Conservation (phyloP, 1,140 invertebrate genomes). For the Ceratoteleas bidentatus region DNA sequence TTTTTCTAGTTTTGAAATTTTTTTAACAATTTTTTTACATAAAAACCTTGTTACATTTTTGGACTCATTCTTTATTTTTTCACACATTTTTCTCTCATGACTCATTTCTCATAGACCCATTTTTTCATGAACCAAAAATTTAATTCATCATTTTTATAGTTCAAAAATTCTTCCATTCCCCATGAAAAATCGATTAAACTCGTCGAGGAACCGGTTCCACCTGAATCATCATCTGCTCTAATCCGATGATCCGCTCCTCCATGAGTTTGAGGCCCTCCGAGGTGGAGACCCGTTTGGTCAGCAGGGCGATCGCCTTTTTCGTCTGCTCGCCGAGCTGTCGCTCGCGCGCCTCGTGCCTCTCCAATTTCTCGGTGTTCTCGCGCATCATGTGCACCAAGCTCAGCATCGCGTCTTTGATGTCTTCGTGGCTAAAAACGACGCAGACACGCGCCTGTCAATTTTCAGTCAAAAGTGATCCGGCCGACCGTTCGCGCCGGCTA, state of each 20-base stretch:
- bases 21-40: too few species aligned
- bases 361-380: constrained; percentile 90
- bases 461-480: background rate
- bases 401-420: constrained; percentile 90
- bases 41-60: too few species aligned
- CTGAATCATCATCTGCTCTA: constrained; percentile 82
- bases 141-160: too few species aligned
- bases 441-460: constrained; percentile 23
- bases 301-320: constrained; percentile 86
- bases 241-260: constrained; percentile 86
- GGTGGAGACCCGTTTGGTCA: constrained; percentile 88
- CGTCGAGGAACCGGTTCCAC: too few species aligned
- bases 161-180: too few species aligned
- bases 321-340: constrained; percentile 89
- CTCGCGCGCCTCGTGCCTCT: constrained; percentile 91
- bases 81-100: too few species aligned
- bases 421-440: constrained; percentile 85
- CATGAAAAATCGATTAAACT: too few species aligned
- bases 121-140: too few species aligned
- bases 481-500: background rate
- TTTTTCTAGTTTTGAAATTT: too few species aligned
- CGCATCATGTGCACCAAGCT: constrained; percentile 91
- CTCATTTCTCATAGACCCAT: too few species aligned
- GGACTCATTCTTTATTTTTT: too few species aligned
- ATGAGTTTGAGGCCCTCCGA: constrained; percentile 87